These are phyloP conservation scores for Euphonia xanthogaster DNA, from an alignment of 2,797 vertebrate species.

Conservation along the genomic window DNA sequence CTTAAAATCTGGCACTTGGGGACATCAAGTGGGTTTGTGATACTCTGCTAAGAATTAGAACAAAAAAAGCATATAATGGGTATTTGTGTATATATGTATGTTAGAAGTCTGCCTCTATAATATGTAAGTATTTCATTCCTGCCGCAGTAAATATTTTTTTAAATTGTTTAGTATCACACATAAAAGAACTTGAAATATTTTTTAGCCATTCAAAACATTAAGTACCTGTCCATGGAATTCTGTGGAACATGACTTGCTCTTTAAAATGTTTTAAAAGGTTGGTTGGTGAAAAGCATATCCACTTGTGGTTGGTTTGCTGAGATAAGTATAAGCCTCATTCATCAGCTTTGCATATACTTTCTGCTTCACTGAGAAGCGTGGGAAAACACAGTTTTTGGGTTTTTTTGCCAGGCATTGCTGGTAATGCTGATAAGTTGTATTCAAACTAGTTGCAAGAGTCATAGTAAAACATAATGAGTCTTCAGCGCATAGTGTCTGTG, in stretches of 20 bases:
- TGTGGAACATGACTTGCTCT: neutral
- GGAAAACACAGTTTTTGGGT: neutral
- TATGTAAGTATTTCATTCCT: neutral
- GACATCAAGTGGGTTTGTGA: neutral
- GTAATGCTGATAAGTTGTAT: neutral
- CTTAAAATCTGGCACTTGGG: neutral
- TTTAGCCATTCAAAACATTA: neutral
- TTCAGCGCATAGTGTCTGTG: neutral
- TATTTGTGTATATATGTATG: neutral
- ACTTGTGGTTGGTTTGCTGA: neutral
- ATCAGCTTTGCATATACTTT: neutral
- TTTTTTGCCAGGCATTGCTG: neutral
- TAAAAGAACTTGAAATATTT: neutral
- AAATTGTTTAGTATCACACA: neutral
- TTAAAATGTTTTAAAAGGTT: neutral
- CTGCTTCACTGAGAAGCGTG: neutral
- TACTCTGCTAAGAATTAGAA: neutral
- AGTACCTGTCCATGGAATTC: neutral
- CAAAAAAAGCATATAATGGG: neutral
- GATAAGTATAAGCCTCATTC: neutral
- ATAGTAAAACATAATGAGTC: neutral
- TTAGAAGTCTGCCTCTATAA: neutral
- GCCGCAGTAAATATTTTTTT: neutral
- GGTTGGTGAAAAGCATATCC: neutral
- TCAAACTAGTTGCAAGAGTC: neutral